Evolutionary conservation across 92 coral and sea anemone genomes (phyloP).

Genomic region (Siderastrea radians): DNA sequence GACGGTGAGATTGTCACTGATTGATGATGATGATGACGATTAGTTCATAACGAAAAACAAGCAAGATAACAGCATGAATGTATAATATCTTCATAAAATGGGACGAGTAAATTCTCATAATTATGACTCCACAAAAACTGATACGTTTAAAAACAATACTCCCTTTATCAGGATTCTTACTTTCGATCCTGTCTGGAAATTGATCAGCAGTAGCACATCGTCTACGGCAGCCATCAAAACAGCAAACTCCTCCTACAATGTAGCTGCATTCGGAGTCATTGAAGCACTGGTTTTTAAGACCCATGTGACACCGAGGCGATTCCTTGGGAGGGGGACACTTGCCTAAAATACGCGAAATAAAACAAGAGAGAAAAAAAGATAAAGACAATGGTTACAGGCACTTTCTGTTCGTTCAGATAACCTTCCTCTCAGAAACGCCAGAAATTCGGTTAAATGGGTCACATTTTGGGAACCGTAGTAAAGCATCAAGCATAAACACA

Average conservation of each 20-base stretch:
- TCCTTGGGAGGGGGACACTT: constrained; percentile 28
- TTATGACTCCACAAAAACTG: too few relatives aligned
- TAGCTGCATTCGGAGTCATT: constrained; percentile 55
- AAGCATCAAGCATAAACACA: too few relatives aligned
- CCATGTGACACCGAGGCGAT: constrained; percentile 7
- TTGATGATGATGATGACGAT: neutral
- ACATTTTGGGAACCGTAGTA: too few relatives aligned
- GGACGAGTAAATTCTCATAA: too few relatives aligned
- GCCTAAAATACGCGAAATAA: neutral
- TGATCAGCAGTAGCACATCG: constrained; percentile 42
- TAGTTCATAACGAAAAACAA: neutral
- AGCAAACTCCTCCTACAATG: constrained; percentile 47
- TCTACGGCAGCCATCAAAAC: constrained; percentile 80
- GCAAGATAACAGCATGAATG: too few relatives aligned
- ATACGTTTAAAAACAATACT: neutral
- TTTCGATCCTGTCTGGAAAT: constrained; percentile 20
- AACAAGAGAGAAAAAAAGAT: neutral
- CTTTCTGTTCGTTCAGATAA: too few relatives aligned
- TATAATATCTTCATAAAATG: too few relatives aligned
- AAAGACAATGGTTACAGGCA: neutral
- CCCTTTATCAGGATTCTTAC: neutral
- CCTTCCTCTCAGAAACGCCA: too few relatives aligned
- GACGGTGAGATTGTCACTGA: neutral
- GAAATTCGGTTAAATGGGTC: too few relatives aligned
- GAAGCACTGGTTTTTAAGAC: constrained; percentile 24